These are phyloP conservation scores for Beris morrisii DNA, from an alignment of 2,888 invertebrate genomes.

Conservation along the genomic window DNA sequence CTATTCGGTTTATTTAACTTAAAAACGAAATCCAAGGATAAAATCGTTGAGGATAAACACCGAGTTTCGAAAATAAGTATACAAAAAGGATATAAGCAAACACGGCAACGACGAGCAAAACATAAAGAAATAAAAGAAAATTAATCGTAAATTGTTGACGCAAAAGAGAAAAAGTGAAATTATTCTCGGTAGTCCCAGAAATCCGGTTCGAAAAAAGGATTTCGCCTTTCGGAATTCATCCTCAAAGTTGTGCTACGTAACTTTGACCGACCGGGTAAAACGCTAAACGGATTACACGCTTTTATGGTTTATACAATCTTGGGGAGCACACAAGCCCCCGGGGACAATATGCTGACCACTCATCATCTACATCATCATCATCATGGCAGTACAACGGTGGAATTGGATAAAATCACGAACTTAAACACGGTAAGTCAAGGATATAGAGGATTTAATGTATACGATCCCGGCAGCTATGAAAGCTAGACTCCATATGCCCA, in stretches of 20 bases:
- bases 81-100: slow-evolving; percentile 18
- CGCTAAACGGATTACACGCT: slow-evolving; percentile 19
- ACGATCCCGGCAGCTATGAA: no score
- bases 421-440: slow-evolving; percentile 51
- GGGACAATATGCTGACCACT: slow-evolving; percentile 53
- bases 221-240: not conserved
- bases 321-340: slow-evolving; percentile 7
- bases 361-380: slow-evolving; percentile 55
- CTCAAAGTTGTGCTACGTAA: no score
- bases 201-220: not conserved
- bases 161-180: slow-evolving; percentile 16
- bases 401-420: slow-evolving; percentile 55
- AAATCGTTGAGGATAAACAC: slow-evolving; percentile 25
- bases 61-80: not conserved
- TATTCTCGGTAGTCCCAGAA: not conserved
- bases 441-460: no score
- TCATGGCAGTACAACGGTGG: slow-evolving; percentile 53
- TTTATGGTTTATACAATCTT: slow-evolving; percentile 31
- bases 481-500: no score
- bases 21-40: slow-evolving; percentile 14
- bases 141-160: slow-evolving; percentile 21
- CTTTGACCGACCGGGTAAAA: no score
- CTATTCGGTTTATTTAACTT: slow-evolving; percentile 14
- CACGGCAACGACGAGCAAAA: slow-evolving; percentile 9
- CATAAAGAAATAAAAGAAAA: not conserved